A percentile compares a stretch with the other conserved stretches of the same genome.
phyloP scores from a whole-genome alignment of 1,140 invertebrate genomes.

The Drosophila setifemur region DNA sequence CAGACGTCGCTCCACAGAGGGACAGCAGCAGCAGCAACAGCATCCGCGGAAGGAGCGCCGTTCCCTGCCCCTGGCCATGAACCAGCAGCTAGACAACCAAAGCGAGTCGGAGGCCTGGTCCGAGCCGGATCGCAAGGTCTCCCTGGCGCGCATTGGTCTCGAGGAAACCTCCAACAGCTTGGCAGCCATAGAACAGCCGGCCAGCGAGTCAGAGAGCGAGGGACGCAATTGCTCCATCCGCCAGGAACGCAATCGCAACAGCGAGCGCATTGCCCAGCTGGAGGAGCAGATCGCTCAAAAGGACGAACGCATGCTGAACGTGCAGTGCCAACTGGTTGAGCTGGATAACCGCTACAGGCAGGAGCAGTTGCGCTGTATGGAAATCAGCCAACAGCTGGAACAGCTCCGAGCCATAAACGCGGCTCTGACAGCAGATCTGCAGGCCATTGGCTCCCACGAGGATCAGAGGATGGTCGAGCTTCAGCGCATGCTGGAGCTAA shows the following conservation, averaged over 20 bases:
- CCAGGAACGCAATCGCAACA: conserved; percentile 65
- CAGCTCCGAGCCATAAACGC: conserved; percentile 63
- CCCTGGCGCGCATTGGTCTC: conserved; percentile 89
- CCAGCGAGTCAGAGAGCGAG: conserved; percentile 76
- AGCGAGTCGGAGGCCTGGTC: conserved; percentile 93
- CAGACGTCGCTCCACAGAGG: conserved; percentile 46
- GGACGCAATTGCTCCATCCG: conserved; percentile 28
- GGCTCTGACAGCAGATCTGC: conserved; percentile 69
- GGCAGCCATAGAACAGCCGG: conserved; percentile 18
- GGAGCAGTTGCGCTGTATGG: conserved; percentile 83
- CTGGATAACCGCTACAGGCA: conserved; percentile 80
- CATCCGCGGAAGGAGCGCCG: conserved; percentile 57
- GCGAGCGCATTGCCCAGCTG: conserved; percentile 83
- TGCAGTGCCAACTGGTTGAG: conserved; percentile 82
- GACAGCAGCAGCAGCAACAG: conserved; percentile 32
- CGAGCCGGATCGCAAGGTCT: conserved; percentile 91
- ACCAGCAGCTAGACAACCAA: conserved; percentile 83
- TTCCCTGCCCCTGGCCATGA: conserved; percentile 47
- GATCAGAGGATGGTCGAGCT: conserved; percentile 50
- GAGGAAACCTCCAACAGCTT: conserved; percentile 65
- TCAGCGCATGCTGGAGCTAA: conserved; percentile 28
- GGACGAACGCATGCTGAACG: conserved; percentile 79
- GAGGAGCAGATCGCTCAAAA: conserved; percentile 83
- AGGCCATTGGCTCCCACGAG: conserved; percentile 54
- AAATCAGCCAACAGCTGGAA: conserved; percentile 63